Evolutionary conservation across 2,113 vertebrate species (phyloP).

Genomic region (Eulemur macaco): DNA sequence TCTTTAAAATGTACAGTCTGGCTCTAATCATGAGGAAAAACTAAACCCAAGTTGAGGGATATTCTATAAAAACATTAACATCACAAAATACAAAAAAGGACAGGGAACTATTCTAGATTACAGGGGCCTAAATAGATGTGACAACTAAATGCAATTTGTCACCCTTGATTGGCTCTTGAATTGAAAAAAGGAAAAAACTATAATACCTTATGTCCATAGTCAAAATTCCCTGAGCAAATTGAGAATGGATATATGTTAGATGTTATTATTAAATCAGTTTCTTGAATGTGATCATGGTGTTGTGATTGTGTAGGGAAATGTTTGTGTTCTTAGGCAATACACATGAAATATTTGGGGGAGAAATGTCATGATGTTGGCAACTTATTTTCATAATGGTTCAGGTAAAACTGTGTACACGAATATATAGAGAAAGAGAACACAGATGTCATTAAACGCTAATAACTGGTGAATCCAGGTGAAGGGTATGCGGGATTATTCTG

Average conservation of each 20-base stretch:
- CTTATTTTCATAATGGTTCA: not conserved
- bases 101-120: not conserved
- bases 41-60: not conserved
- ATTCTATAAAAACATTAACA: constrained; percentile 3
- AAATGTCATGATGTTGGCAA: not conserved
- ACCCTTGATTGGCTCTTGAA: not conserved
- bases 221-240: not conserved
- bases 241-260: not conserved
- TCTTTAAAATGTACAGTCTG: not conserved
- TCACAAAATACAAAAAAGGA: not conserved
- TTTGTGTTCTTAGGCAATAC: not conserved
- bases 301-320: not conserved
- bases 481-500: not conserved
- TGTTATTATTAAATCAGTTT: not conserved
- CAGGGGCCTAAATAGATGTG: not conserved
- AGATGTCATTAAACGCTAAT: not conserved
- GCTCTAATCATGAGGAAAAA: not conserved
- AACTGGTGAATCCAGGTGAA: not conserved
- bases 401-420: not conserved
- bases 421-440: not conserved
- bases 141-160: not conserved
- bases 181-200: not conserved
- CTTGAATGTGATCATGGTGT: not conserved
- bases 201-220: not conserved
- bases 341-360: not conserved